Evolutionary conservation across 2,888 invertebrate species (phyloP).

Genomic region (Arrhopalites spinosus): DNA sequence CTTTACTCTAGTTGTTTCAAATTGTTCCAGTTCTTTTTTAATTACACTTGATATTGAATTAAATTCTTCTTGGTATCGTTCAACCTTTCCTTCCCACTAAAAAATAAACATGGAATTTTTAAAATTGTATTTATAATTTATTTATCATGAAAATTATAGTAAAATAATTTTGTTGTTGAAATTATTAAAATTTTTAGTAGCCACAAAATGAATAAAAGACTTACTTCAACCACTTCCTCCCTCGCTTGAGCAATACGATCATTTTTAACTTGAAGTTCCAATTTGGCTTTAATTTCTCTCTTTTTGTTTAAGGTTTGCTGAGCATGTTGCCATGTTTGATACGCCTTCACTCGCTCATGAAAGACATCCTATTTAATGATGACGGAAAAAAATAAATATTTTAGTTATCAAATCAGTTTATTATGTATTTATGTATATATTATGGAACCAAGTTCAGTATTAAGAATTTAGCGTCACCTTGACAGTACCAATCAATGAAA

Average conservation of each 20-base stretch:
- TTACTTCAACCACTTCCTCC: slow-evolving; percentile 89
- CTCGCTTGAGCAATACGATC: slow-evolving; percentile 88
- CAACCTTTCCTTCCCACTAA: slow-evolving; percentile 95
- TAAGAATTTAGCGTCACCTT: slow-evolving; percentile 67
- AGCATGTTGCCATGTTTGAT: slow-evolving; percentile 97
- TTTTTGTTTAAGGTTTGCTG: slow-evolving; percentile 92
- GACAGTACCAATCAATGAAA: slow-evolving; percentile 86
- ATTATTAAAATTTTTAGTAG: not conserved
- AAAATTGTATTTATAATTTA: no score
- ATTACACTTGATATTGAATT: slow-evolving; percentile 93
- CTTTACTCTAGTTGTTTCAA: slow-evolving; percentile 82
- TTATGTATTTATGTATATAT: no score
- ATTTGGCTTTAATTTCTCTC: slow-evolving; percentile 89
- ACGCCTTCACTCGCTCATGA: slow-evolving; percentile 77
- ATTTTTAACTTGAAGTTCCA: slow-evolving; percentile 84
- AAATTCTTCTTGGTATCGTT: slow-evolving; percentile 93
- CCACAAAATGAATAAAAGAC: no score
- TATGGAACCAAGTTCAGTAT: not conserved
- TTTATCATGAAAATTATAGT: not conserved
- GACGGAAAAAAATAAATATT: not conserved
- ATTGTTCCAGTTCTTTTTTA: slow-evolving; percentile 89
- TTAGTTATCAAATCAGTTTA: no score
- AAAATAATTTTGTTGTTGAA: not conserved
- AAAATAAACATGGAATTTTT: slow-evolving; percentile 17
- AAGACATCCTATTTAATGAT: slow-evolving; percentile 67